phyloP scores from a whole-genome alignment of 2,888 invertebrate species.

The Nephrocerus scutellatus region DNA sequence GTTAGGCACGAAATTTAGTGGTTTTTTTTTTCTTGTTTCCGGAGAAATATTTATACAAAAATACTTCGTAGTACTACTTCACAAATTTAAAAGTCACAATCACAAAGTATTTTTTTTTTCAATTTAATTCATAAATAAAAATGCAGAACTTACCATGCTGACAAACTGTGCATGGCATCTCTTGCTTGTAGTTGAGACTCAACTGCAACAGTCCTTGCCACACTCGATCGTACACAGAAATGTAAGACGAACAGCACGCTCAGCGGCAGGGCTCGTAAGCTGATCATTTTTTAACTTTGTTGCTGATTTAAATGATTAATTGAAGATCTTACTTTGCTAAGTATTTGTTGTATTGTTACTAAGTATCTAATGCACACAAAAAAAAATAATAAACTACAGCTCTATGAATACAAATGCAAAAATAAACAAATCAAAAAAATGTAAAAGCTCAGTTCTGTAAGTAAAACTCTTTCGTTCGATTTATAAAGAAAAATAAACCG shows the following conservation, averaged over 20 bases:
- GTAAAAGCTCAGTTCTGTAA: too few species aligned
- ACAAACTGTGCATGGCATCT: conserved; percentile 22
- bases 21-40: too few species aligned
- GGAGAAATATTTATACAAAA: neutral
- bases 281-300: conserved; percentile 13
- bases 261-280: conserved; percentile 12
- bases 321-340: too few species aligned
- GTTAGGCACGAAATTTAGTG: too few species aligned
- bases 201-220: conserved; percentile 14
- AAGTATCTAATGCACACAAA: too few species aligned
- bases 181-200: conserved; percentile 19
- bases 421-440: too few species aligned
- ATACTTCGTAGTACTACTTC: neutral
- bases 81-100: neutral
- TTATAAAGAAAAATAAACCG: conserved; percentile 1
- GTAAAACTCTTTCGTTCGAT: too few species aligned
- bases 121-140: neutral
- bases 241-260: conserved; percentile 17
- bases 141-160: conserved; percentile 35
- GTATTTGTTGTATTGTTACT: too few species aligned
- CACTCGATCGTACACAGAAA: conserved; percentile 16
- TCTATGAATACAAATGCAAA: too few species aligned
- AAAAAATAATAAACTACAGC: too few species aligned
- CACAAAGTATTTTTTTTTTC: neutral
- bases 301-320: neutral